Base-by-base conservation (phyloP, 2,888 invertebrate genomes). In the Nemotelus pantherinus region DNA sequence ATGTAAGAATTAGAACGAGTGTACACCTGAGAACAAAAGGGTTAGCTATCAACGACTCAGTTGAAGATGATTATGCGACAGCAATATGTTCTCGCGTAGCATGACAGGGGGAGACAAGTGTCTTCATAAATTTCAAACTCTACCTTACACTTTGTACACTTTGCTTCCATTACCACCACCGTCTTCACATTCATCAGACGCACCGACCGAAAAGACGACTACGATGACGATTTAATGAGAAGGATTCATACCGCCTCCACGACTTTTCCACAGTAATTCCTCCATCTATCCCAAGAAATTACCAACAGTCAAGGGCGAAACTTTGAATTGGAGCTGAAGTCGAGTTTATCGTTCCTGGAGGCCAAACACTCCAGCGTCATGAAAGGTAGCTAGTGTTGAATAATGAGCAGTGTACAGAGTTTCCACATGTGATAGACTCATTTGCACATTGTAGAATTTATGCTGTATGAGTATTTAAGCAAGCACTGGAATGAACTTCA, bases 61-160 rank as follows among this genome's bases (percentile, higher is more conserved):
- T 41, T 43, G 2, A 9, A 55, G 55, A 55, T 71, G 44, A 55
- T 71, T 44, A 71, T 71, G 43, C 43, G 70, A 55, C 70, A 55
- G 43, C 53, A 55, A 57, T 71, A 55, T 71, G 43, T 71, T 55
- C 39, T 25, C 10, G 41, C 55, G 55, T 44, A 10, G 10, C 2
- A 9, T 9, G 2, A 1, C 45, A 47, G 65, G 41, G 10, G 45
- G 45, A 65, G 65, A 45, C 60, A 7, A 55, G 70, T 71, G 43
- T 71, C 53, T 71, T 55, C 2, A 55, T 71, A 71, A 71, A 71
- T 71, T 71, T 71, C 70, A 71, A 71, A 71, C 43, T 71, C 70
- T 57, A 57, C 57, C 57, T 71, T 41, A 10, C 41, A 55, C 25
- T 71, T 39, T 45, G 25, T 7, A 63, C 44, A 63, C 65, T 65